phyloP scores from a whole-genome alignment of 2,888 invertebrate species.

The Pheosia gnoma region DNA sequence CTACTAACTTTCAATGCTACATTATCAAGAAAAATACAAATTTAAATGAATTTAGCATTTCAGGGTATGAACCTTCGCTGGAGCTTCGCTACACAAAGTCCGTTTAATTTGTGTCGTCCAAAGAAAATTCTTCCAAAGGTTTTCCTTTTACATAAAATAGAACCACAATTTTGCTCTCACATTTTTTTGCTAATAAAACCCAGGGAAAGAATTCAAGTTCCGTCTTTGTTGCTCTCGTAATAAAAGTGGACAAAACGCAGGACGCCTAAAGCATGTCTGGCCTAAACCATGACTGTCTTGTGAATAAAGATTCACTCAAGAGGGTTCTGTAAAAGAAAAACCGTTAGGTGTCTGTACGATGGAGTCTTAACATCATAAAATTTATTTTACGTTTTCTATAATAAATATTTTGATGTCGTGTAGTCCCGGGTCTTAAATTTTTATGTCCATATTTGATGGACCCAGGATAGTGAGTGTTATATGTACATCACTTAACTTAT shows the following conservation, averaged over 20 bases:
- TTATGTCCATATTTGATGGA: too few relatives aligned
- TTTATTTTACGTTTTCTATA: background rate
- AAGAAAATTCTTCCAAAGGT: slow-evolving; percentile 18
- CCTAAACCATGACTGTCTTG: background rate
- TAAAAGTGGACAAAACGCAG: slow-evolving; percentile 28
- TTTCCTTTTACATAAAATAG: slow-evolving; percentile 17
- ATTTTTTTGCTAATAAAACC: slow-evolving; percentile 31
- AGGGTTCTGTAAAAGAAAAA: background rate
- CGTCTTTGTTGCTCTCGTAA: slow-evolving; percentile 27
- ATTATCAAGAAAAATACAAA: background rate
- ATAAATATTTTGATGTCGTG: too few relatives aligned
- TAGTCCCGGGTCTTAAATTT: too few relatives aligned
- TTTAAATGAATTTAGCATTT: background rate
- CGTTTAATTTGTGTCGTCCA: slow-evolving; percentile 22
- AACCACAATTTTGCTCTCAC: slow-evolving; percentile 12
- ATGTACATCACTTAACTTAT: too few relatives aligned
- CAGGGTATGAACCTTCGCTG: background rate
- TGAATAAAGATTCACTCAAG: background rate
- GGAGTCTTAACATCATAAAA: background rate
- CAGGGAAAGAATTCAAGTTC: slow-evolving; percentile 19
- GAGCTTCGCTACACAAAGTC: slow-evolving; percentile 7
- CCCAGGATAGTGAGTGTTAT: too few relatives aligned
- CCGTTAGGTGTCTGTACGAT: background rate
- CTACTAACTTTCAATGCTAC: too few relatives aligned
- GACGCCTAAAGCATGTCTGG: background rate